These are phyloP conservation scores for Leptatherina wallacei DNA, from an alignment of 2,797 vertebrate genomes.

Conservation along the genomic window DNA sequence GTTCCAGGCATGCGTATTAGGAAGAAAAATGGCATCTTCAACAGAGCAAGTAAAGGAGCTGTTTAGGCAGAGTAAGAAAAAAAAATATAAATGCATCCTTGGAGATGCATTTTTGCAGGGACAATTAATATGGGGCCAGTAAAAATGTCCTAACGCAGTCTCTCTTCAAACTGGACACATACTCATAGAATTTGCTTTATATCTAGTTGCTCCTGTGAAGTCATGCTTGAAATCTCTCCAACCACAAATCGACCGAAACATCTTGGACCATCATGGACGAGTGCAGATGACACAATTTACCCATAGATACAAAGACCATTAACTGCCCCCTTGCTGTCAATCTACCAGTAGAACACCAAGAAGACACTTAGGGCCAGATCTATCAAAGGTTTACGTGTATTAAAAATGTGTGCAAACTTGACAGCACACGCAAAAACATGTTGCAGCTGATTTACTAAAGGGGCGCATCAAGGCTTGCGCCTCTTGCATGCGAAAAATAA, in stretches of 20 bases:
- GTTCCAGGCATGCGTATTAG: no score
- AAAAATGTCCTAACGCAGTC: neutral
- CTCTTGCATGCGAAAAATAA: no score
- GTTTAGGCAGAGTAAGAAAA: neutral
- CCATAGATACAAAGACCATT: neutral
- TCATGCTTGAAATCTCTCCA: neutral
- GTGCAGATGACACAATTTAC: neutral
- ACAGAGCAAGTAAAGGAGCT: neutral
- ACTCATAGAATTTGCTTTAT: neutral
- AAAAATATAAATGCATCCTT: neutral
- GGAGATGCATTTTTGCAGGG: neutral
- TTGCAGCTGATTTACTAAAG: no score
- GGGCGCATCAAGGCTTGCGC: no score
- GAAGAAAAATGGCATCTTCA: neutral
- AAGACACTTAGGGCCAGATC: no score
- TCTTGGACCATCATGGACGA: neutral
- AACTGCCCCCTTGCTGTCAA: neutral
- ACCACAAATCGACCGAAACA: neutral
- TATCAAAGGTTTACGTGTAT: no score
- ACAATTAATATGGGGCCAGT: neutral
- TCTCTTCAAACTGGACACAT: neutral
- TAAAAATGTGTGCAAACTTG: no score
- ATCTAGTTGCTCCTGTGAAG: neutral
- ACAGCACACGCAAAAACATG: no score
- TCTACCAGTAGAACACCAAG: neutral